These are phyloP conservation scores for Scalopus aquaticus DNA, from an alignment of 2,113 vertebrate species.

Conservation along the genomic window DNA sequence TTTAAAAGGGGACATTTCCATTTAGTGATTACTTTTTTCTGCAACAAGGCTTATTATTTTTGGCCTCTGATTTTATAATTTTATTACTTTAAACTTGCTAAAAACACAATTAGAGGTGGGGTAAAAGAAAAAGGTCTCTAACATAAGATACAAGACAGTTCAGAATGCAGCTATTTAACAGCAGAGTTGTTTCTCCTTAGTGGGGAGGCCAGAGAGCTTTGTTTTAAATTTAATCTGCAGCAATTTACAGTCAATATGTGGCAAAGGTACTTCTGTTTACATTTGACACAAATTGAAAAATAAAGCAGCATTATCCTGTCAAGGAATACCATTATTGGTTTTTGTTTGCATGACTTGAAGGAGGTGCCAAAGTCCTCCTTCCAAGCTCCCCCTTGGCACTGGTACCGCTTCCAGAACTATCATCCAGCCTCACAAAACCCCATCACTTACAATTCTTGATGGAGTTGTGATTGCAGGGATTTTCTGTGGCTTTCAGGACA, in stretches of 20 bases:
- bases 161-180: not conserved
- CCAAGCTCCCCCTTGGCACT: not conserved
- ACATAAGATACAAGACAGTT: not conserved
- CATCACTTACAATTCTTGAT: not conserved
- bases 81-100: not conserved
- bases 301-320: not conserved
- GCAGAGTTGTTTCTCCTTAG: not conserved
- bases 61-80: not conserved
- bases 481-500: not conserved
- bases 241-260: not conserved
- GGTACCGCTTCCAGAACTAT: not conserved
- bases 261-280: not conserved
- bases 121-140: not conserved
- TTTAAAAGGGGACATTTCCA: not conserved
- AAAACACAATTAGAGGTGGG: not conserved
- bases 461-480: not conserved
- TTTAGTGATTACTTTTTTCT: not conserved
- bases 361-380: accelerated
- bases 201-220: not conserved
- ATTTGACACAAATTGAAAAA: not conserved
- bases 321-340: not conserved
- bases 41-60: not conserved
- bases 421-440: no score
- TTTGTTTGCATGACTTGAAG: not conserved
- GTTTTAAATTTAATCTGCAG: not conserved